Evolutionary conservation across 2,888 invertebrate genomes (phyloP).

Genomic region (Herminia tarsipennalis): DNA sequence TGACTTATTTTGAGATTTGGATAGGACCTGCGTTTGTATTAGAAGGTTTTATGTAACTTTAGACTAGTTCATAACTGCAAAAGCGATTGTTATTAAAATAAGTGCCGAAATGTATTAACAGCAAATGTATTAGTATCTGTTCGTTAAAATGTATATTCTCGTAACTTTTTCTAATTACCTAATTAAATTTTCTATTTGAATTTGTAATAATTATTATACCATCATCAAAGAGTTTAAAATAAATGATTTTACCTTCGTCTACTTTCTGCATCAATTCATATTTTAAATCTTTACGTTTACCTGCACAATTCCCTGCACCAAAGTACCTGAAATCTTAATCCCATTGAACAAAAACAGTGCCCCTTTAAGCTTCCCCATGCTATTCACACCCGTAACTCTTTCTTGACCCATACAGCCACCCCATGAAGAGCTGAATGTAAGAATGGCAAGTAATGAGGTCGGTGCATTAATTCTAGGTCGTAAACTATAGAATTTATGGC

Average conservation of each 20-base stretch:
- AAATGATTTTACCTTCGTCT: too few relatives aligned
- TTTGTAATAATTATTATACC: too few relatives aligned
- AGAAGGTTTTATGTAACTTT: neutral
- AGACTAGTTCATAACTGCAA: neutral
- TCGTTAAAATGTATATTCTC: too few relatives aligned
- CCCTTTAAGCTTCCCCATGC: constrained; percentile 57
- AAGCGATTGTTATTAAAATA: too few relatives aligned
- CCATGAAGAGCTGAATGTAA: constrained; percentile 52
- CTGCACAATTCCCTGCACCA: constrained; percentile 6
- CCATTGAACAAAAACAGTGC: constrained; percentile 35
- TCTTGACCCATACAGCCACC: constrained; percentile 81
- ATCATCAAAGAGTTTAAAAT: too few relatives aligned
- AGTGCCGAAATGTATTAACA: too few relatives aligned
- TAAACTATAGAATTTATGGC: constrained; percentile 80
- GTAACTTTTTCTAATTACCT: too few relatives aligned
- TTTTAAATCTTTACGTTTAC: constrained; percentile 17
- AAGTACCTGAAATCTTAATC: constrained; percentile 44
- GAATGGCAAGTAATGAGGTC: constrained; percentile 82
- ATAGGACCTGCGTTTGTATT: neutral
- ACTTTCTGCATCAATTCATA: constrained; percentile 1
- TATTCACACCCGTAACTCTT: constrained; percentile 78
- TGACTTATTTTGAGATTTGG: constrained; percentile 5
- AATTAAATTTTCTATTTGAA: too few relatives aligned
- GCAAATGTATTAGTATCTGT: too few relatives aligned
- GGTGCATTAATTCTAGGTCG: constrained; percentile 81